Evolutionary conservation across 2,797 vertebrate genomes (phyloP).

Genomic region (Podarcis lilfordi): DNA sequence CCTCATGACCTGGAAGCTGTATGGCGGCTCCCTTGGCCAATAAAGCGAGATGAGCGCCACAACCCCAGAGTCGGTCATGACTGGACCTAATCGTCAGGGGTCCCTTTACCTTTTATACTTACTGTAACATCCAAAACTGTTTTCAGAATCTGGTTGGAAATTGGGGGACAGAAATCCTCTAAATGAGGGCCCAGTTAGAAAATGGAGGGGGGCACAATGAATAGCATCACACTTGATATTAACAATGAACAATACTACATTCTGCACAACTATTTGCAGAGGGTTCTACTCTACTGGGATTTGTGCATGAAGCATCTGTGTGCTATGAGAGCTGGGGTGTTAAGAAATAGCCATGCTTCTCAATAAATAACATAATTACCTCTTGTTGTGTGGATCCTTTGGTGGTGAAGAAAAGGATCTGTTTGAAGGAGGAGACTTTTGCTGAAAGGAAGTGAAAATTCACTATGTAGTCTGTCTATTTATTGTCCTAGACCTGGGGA

Average conservation of each 20-base stretch:
- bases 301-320: background rate
- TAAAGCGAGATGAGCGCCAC: too few species aligned
- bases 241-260: background rate
- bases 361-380: background rate
- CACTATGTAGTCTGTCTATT: too few species aligned
- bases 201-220: background rate
- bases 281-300: background rate
- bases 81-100: too few species aligned
- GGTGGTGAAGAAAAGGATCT: background rate
- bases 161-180: background rate
- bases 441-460: background rate
- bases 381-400: background rate
- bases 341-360: background rate
- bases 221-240: background rate
- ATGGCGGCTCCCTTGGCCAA: fast-evolving
- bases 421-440: background rate
- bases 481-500: too few species aligned
- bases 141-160: background rate
- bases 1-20: too few species aligned
- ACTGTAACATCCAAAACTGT: too few species aligned
- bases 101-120: background rate
- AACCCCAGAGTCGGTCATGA: too few species aligned
- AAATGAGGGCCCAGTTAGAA: background rate
- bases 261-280: background rate
- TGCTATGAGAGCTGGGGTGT: background rate